Evolutionary conservation across 2,113 vertebrate species (phyloP).

Genomic region (Scopus umbretta): DNA sequence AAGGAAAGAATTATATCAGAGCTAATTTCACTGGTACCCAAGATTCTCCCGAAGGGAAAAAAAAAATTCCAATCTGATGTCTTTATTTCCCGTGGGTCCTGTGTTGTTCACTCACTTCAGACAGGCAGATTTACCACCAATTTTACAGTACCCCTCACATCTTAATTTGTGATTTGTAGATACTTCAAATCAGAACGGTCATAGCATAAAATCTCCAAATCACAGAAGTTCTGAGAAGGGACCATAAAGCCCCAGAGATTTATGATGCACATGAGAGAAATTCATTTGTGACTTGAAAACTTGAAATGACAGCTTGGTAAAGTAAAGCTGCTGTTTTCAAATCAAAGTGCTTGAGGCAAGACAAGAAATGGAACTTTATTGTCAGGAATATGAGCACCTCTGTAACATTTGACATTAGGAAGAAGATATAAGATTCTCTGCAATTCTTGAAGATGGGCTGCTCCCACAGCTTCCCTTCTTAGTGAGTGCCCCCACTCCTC

Average conservation of each 20-base stretch:
- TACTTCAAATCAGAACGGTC: neutral
- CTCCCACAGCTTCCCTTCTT: neutral
- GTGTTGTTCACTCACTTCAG: neutral
- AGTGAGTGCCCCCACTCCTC: neutral
- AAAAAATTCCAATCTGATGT: neutral
- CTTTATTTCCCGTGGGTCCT: neutral
- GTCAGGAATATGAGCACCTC: neutral
- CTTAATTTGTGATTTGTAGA: slow-evolving; percentile 7
- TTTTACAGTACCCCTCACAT: neutral
- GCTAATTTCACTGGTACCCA: neutral
- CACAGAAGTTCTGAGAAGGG: neutral
- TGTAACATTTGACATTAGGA: neutral
- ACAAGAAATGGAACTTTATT: neutral
- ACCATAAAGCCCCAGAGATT: neutral
- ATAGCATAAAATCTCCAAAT: neutral
- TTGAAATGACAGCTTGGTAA: neutral
- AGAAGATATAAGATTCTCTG: neutral
- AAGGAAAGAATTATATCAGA: neutral
- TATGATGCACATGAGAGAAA: slow-evolving; percentile 6
- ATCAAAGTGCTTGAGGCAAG: neutral
- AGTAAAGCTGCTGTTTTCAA: neutral
- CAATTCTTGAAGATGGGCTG: neutral
- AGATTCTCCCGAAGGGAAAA: neutral
- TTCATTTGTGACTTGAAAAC: neutral
- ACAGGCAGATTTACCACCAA: neutral